Evolutionary conservation across 92 coral and sea anemone species (phyloP).

Genomic region (Epizoanthus ramosus): DNA sequence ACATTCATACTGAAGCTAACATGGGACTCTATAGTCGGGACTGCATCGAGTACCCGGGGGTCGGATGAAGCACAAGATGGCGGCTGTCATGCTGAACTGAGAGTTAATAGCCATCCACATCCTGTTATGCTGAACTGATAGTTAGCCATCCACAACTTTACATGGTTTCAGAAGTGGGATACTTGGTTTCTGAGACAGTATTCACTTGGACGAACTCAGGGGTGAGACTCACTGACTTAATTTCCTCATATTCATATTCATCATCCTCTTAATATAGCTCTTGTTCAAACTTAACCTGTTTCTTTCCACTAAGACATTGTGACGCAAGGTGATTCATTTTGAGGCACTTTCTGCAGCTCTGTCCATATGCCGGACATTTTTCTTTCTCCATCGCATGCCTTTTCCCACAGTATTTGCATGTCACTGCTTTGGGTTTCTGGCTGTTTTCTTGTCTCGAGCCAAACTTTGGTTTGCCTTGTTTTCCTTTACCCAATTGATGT

Average conservation of each 20-base stretch:
- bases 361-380: slow-evolving; percentile 32
- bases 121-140: too few relatives aligned
- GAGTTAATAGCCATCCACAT: too few relatives aligned
- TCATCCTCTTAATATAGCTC: not conserved
- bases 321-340: slow-evolving; percentile 40
- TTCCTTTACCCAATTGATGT: not conserved
- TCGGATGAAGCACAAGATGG: too few relatives aligned
- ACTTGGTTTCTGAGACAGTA: slow-evolving; percentile 18
- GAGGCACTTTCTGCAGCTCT: slow-evolving; percentile 40
- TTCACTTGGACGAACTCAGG: slow-evolving; percentile 22
- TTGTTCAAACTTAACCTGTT: not conserved
- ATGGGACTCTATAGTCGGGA: too few relatives aligned
- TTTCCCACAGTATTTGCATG: slow-evolving; percentile 29
- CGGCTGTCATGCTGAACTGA: too few relatives aligned
- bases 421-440: slow-evolving; percentile 6
- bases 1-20: too few relatives aligned
- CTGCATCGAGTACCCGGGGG: too few relatives aligned
- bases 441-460: slow-evolving; percentile 3
- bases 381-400: slow-evolving; percentile 12
- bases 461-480: not conserved
- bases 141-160: too few relatives aligned
- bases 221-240: slow-evolving; percentile 18
- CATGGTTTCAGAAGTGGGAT: too few relatives aligned
- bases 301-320: slow-evolving; percentile 8
- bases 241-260: not conserved